These are phyloP conservation scores for Gadopsis marmoratus DNA, from an alignment of 2,797 vertebrate genomes.

Conservation along the genomic window DNA sequence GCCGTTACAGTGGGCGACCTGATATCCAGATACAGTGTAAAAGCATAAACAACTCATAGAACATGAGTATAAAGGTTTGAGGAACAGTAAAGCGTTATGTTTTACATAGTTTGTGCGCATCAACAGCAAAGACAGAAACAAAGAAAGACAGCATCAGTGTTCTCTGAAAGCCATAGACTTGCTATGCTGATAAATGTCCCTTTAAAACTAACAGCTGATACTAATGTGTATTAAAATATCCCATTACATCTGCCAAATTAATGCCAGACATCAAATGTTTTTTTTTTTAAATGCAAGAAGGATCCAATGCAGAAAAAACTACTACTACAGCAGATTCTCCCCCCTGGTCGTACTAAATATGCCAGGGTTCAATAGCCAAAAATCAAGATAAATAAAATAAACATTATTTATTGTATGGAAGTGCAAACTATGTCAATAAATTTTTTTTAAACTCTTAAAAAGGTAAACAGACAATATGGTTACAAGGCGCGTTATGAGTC, in stretches of 20 bases:
- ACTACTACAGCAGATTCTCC: background rate
- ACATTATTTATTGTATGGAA: constrained; percentile 2
- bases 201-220: constrained; percentile 2
- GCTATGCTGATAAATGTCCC: background rate
- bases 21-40: background rate
- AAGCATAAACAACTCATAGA: constrained; percentile 23
- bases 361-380: background rate
- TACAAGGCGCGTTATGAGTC: background rate
- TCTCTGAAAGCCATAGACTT: background rate
- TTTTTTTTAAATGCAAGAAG: background rate
- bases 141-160: constrained; percentile 14
- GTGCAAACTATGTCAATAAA: background rate
- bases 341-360: background rate
- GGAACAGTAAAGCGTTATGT: background rate
- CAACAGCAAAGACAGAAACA: constrained; percentile 16
- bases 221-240: background rate
- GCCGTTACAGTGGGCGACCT: constrained; percentile 13
- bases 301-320: background rate
- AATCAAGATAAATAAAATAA: background rate
- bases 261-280: background rate
- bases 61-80: background rate
- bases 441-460: background rate
- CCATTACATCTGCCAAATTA: background rate
- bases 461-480: background rate
- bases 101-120: background rate